Base-by-base conservation (phyloP, 2,888 invertebrate species). In the Vanessa cardui region DNA sequence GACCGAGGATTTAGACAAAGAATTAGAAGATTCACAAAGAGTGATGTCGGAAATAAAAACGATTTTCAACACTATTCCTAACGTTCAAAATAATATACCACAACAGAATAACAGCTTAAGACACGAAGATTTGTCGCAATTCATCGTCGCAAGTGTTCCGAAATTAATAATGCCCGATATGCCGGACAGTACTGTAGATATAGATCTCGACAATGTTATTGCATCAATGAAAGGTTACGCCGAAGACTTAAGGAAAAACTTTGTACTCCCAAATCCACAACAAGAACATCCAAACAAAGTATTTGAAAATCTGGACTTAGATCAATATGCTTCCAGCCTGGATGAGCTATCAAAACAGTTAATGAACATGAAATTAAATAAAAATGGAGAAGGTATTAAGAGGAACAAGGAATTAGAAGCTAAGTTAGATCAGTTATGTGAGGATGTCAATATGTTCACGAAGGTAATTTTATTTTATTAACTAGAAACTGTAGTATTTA, bases 391-490 rank as follows among this genome's bases (percentile, higher is more conserved):
- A n/a, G 72, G 69, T 1, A 76, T 71, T n/a, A 77, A 77, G 9
- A 85, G 79, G 64, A 87, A 83, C 76, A 63, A 73, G 39, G 87
- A 86, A 54, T 76, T 92, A 39, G 90, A 92, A 72, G 71, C 71
- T 2, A 90, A 91, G 71, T 72, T 92, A 56, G 73, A 78, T 21
- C 80, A 84, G 39, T 74, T 92, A 9, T 87, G 85, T 73, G 78
- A 86, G 52, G 86, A 90, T 82, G 87, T 91, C 1, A 82, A 86
- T 49, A 81, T 85, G 76, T 90, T 92, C 72, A 86, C 85, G 44
- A 83, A 89, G 86, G 92, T 90, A 77, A 16, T 31, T 54, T 54
- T 12, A n/a, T 6, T 50, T 39, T 9, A 39, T 39, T 39, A 12
- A 39, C 12, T 39, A 39, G 3, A 12, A 39, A 12, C 3, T 39